Evolutionary conservation across 2,888 invertebrate genomes (phyloP).

Genomic region (Tetramorium bicarinatum): DNA sequence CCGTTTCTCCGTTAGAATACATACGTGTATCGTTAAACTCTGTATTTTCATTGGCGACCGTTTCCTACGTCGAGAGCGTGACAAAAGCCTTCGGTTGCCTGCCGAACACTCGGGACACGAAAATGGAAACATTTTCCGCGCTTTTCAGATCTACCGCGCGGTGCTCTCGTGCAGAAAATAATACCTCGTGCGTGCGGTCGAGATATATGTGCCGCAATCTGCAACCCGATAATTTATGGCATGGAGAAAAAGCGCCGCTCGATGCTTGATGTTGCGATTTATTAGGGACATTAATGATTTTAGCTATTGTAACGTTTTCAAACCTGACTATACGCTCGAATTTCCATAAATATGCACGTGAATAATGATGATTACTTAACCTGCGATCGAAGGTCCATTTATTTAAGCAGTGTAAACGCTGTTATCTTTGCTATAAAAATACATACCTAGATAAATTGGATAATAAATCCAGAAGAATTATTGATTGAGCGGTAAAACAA

Average conservation of each 20-base stretch:
- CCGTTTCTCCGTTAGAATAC: background rate
- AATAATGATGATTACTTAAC: constrained; percentile 21
- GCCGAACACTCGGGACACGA: constrained; percentile 4
- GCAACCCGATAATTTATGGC: constrained; percentile 33
- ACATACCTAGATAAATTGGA: background rate
- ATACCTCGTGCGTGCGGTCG: constrained; percentile 10
- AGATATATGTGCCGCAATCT: constrained; percentile 30
- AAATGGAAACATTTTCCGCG: constrained; percentile 35
- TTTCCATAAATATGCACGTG: background rate
- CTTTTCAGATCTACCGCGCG: background rate
- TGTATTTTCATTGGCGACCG: constrained; percentile 21
- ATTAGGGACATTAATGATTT: constrained; percentile 23
- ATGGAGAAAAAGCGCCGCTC: constrained; percentile 10
- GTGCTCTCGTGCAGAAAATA: constrained; percentile 45
- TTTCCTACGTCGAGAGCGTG: background rate
- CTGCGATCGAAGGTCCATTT: background rate
- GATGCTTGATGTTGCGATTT: constrained; percentile 14
- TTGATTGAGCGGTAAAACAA: background rate
- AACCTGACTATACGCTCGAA: background rate
- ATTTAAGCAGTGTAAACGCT: background rate
- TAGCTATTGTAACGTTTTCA: constrained; percentile 15
- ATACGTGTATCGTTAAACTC: constrained; percentile 1
- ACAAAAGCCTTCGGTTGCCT: constrained; percentile 7
- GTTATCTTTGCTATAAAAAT: background rate
- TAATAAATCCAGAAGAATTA: background rate